Base-by-base conservation (phyloP, 2,113 vertebrate genomes). In the Rissa tridactyla region DNA sequence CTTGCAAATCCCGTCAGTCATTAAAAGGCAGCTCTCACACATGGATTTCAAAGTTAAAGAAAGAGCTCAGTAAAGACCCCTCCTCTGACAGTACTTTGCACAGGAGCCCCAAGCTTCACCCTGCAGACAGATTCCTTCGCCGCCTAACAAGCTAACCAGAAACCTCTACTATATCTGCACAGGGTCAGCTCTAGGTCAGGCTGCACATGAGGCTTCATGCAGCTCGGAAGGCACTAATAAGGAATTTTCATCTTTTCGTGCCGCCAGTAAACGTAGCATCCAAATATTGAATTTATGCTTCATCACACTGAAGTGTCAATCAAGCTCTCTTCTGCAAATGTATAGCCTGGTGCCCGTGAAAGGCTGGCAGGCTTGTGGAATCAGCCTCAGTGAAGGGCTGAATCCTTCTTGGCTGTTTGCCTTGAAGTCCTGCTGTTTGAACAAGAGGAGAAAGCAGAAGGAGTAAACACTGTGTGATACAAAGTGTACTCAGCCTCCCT, bases 361-460 rank as follows among this genome's bases (percentile, higher is more conserved):
- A 82, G 78, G 27, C 71, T 49, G 65, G 52, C 61, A 82, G 52
- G 30, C 34, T 82, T 54, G 38, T 34, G 38, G 73, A 89, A 51
- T 64, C 70, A 92, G 57, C 21, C 72, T 66, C 47, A 49, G 77
- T 1, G 3, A 88, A 82, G 25, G 55, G n/a, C 60, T 78, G n/a
- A 61, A 70, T 77, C 58, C 29, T 34, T 58, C 51, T 86, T 93
- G 93, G 92, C 87, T 86, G 36, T 46, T 21, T 90, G 90, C 82
- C 76, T 55, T 62, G 49, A 75, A 73, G 76, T 83, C 79, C 82
- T 90, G 79, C 90, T 93, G 55, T 66, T 79, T 75, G 49, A 93
- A 92, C 65, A 72, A 93, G 85, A 93, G 42, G 21, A 29, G 46
- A 94, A 90, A 90, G 79, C 78, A 90, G 57, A 76, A 94, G 54